phyloP scores from a whole-genome alignment of 2,888 invertebrate species.

The Alitta virens region DNA sequence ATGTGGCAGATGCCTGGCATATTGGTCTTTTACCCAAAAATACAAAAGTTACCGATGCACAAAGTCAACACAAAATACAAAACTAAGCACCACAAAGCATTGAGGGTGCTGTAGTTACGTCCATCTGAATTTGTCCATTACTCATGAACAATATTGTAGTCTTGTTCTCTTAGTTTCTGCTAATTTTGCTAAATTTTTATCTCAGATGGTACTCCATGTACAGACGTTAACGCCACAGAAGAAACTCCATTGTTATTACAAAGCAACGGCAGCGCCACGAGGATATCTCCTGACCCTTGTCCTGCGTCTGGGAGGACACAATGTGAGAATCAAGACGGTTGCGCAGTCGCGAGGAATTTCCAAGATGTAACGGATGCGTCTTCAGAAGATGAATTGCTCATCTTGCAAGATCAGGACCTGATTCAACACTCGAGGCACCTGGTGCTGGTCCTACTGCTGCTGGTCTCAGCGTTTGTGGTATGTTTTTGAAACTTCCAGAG shows the following conservation, averaged over 20 bases:
- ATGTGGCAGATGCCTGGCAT: too few species aligned
- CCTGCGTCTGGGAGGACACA: too few species aligned
- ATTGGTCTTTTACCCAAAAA: too few species aligned
- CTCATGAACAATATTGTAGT: background rate
- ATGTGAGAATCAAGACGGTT: too few species aligned
- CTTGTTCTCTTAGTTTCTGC: background rate
- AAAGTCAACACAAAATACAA: too few species aligned
- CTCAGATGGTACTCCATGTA: background rate
- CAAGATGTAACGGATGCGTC: too few species aligned
- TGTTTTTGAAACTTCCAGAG: conserved; percentile 54
- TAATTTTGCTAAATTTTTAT: background rate
- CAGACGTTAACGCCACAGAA: background rate
- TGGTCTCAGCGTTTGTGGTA: conserved; percentile 86
- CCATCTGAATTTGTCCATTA: too few species aligned
- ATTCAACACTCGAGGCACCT: conserved; percentile 66
- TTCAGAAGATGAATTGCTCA: background rate
- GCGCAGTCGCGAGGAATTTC: too few species aligned
- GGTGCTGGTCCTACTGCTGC: conserved; percentile 75
- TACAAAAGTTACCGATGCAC: too few species aligned
- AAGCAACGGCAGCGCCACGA: too few species aligned
- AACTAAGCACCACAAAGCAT: too few species aligned
- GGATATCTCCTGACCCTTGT: background rate
- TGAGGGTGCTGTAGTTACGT: too few species aligned
- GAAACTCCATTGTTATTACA: background rate
- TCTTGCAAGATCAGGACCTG: conserved; percentile 30